Evolutionary conservation across 2,113 vertebrate genomes (phyloP).

Genomic region (Platycercus adscitus): DNA sequence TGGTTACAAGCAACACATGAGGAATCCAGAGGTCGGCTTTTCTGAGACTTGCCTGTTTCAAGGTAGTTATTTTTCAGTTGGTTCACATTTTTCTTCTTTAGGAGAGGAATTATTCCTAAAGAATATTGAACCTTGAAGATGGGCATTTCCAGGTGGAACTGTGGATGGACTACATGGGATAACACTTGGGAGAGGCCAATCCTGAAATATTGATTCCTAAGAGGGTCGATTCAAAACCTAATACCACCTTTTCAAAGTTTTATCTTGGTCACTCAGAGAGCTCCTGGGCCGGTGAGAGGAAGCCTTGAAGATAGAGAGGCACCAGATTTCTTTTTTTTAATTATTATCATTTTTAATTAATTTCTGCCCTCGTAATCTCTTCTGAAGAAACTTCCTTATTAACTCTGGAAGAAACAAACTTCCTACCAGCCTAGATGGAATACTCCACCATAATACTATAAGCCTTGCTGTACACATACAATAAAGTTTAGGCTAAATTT

Average conservation of each 20-base stretch:
- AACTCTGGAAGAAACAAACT: neutral
- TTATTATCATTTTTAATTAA: neutral
- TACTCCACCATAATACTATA: neutral
- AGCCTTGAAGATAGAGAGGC: neutral
- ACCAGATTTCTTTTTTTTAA: rapidly evolving
- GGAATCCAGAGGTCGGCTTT: neutral
- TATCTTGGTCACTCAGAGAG: neutral
- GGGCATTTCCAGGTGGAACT: neutral
- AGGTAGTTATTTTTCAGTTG: neutral
- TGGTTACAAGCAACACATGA: neutral
- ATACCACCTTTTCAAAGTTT: neutral
- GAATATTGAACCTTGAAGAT: neutral
- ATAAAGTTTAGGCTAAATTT: neutral
- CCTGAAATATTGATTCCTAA: neutral
- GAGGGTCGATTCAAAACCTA: rapidly evolving
- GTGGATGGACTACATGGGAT: neutral
- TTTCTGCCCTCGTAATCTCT: neutral
- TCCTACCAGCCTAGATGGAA: neutral
- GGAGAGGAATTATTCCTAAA: neutral
- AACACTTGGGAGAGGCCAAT: neutral
- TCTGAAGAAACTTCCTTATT: neutral
- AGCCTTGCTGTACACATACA: neutral
- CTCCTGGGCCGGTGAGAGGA: neutral
- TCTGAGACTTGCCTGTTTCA: neutral
- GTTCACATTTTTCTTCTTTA: neutral